Base-by-base conservation (phyloP, 2,797 vertebrate species). In the Lates japonicus region DNA sequence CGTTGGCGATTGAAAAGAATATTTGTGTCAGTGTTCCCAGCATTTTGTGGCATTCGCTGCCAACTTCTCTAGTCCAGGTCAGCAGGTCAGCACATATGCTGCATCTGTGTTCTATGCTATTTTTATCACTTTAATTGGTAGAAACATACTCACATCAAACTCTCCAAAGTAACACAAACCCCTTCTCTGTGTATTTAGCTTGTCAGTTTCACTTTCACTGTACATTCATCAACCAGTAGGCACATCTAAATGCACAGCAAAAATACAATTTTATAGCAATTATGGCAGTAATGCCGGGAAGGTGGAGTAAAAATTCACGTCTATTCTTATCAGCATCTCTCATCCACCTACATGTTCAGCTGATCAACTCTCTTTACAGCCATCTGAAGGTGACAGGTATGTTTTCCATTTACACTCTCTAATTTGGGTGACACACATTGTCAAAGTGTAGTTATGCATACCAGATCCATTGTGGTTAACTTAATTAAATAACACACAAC, bases 221-320 rank as follows among this genome's bases (percentile, higher is more conserved):
- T 71, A 69, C 77, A 88, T 91, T 88, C 68, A 87, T 90, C 88
- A 88, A 39, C 20, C 0, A 3, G 31, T 10, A 80, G 74, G 76
- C 22, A 11, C 17, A 49, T 69, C 25, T 63, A 81, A 85, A 88
- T 54, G 11, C 55, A 49, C 35, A 13, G 69, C 35, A 82, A 75
- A 84, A 74, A 80, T 70, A 74, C 58, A 84, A 68, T 80, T 84
- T 80, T 31, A 76, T 11, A 63, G 66, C 70, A 83, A 83, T 90
- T 85, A 88, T 74, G 42, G n/a, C 59, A 62, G 76, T 76, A 70
- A 82, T 84, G 35, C 35, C 6, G 42, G 51, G 71, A 72, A 68
- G 62, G 62, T 59, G 71, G 46, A 54, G 66, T 63, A 60, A 85
- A 87, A 62, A 65, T 58, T 75, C 29, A 13, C 19, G 71, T 82